Base-by-base conservation (phyloP, 2,888 invertebrate genomes). In the Nomada flava region DNA sequence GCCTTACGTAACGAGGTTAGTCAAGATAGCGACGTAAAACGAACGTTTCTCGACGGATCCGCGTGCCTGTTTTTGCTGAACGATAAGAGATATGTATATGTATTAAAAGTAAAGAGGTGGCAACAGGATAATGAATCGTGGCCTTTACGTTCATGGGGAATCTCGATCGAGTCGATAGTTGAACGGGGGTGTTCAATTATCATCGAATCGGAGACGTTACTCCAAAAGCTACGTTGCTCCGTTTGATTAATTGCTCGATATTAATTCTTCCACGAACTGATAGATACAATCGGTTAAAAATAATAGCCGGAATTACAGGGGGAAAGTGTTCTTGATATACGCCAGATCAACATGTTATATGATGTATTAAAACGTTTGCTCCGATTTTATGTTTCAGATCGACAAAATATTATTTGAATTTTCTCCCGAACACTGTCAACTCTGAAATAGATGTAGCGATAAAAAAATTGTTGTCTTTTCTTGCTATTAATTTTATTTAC, bases 1-100 rank as follows among this genome's bases (percentile, higher is more conserved):
- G n/a, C 47, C 47, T 87, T 87, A 87, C 74, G 84, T 86, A 87
- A 87, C 67, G 23, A 47, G 80, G 50, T 42, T 52, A 75, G 62
- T 73, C 71, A n/a, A 20, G 72, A 62, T 69, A 42, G 57, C 68
- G 44, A 67, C 75, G 84, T 72, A 63, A 57, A 80, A 67, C 20
- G 59, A 62, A 72, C 74, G 77, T 86, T 84, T 53, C 55, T 13
- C 67, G 44, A n/a, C 62, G 53, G 47, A 44, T 23, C 60, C 20
- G 13, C 3, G 20, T 9, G 36, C 15, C 10, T 13, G 20, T 42
- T 52, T 64, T 29, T 44, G 10, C n/a, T n/a, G 29, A 20, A 47
- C 53, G 67, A 79, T 77, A 85, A 76, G 57, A 53, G 23, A 50
- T 26, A 53, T 53, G n/a, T 53, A 53, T 20, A 4, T 10, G 26